Percentiles rank a stretch among this genome's conserved stretches.
phyloP scores from a whole-genome alignment of 2,797 vertebrate species.

The Lepus oiostolus region DNA sequence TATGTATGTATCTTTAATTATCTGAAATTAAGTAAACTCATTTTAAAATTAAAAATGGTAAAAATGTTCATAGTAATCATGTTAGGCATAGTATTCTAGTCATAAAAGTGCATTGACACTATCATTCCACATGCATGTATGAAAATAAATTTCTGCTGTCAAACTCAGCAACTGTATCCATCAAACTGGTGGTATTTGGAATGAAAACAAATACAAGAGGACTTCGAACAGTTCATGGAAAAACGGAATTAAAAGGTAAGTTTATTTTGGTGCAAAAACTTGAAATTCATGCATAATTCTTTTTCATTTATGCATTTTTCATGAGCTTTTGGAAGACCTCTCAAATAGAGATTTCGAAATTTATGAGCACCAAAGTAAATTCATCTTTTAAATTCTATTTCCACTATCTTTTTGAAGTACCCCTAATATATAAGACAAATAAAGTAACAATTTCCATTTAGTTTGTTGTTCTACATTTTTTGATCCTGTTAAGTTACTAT shows the following conservation, averaged over 20 bases:
- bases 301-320: too few species aligned
- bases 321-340: too few species aligned
- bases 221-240: too few species aligned
- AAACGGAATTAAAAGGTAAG: too few species aligned
- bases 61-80: slow-evolving; percentile 9
- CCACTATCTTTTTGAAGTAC: too few species aligned
- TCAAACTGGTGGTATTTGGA: slow-evolving; percentile 4
- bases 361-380: too few species aligned
- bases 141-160: slow-evolving; percentile 30
- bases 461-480: neutral
- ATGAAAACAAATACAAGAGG: too few species aligned
- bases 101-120: neutral
- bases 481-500: neutral
- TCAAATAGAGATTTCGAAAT: too few species aligned
- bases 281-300: too few species aligned
- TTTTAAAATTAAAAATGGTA: slow-evolving; percentile 41
- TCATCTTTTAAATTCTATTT: too few species aligned
- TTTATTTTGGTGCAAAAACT: too few species aligned
- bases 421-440: neutral
- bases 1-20: neutral
- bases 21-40: neutral
- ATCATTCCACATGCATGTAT: neutral
- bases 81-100: slow-evolving; percentile 9
- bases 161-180: neutral
- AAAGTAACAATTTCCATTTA: slow-evolving; percentile 35